Evolutionary conservation across 2,113 vertebrate species (phyloP).

Genomic region (Nanorana parkeri): DNA sequence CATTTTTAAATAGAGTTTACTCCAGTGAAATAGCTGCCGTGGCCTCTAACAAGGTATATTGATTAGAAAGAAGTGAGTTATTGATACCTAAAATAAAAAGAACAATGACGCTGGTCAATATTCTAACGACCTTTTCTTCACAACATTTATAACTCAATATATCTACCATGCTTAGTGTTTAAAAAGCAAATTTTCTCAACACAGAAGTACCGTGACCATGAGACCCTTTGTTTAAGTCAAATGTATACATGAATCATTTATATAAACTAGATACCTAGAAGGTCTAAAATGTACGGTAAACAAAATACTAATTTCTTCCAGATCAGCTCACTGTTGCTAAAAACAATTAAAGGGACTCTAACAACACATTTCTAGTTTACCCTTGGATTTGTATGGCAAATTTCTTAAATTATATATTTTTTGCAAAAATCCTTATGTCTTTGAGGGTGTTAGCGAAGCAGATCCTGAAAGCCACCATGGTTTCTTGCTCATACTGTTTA

Average conservation of each 20-base stretch:
- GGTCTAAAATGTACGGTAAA: no score
- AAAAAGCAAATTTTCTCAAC: conserved; percentile 26
- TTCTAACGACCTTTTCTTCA: conserved; percentile 15
- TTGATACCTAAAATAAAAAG: conserved; percentile 42
- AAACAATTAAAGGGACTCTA: no score
- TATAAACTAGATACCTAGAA: background rate
- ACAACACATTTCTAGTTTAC: no score
- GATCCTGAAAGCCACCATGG: no score
- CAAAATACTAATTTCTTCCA: no score
- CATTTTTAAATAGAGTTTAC: conserved; percentile 9
- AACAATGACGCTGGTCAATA: conserved; percentile 30
- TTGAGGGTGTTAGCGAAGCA: no score
- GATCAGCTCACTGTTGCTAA: no score
- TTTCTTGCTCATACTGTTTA: no score
- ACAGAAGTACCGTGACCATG: background rate
- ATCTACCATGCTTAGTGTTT: conserved; percentile 16
- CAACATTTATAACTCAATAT: conserved; percentile 33
- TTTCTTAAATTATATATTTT: no score
- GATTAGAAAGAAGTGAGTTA: conserved; percentile 28
- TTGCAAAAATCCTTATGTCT: no score
- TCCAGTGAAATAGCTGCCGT: background rate
- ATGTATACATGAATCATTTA: background rate
- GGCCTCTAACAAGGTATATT: conserved; percentile 29
- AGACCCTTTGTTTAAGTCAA: background rate
- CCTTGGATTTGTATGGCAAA: no score